phyloP scores from a whole-genome alignment of 1,140 invertebrate species.

The Meteorus sp. region DNA sequence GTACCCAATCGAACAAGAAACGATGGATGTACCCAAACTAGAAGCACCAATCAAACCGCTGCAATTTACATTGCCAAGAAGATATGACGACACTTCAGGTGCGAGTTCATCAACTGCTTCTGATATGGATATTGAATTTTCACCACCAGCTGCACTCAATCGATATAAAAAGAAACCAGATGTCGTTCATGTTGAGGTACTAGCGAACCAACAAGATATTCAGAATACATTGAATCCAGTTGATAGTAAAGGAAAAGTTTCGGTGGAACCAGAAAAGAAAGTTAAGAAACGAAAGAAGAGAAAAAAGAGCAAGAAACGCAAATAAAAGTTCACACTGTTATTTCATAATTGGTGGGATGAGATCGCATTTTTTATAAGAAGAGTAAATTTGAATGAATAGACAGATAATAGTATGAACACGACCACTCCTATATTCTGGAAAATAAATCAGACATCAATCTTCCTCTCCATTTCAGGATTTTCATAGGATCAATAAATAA shows the following conservation, averaged over 20 bases:
- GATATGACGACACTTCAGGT: constrained; percentile 39
- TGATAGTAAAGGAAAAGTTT: too few relatives aligned
- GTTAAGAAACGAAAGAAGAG: constrained; percentile 27
- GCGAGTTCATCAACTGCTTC: constrained; percentile 49
- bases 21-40: constrained; percentile 29
- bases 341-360: too few relatives aligned
- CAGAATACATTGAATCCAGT: constrained; percentile 39
- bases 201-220: constrained; percentile 54
- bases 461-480: too few relatives aligned
- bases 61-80: constrained; percentile 51
- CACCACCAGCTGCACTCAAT: constrained; percentile 47
- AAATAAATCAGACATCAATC: too few relatives aligned
- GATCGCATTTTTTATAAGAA: too few relatives aligned
- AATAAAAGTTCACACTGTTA: too few relatives aligned
- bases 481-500: too few relatives aligned
- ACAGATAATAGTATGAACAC: too few relatives aligned
- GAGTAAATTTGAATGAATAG: too few relatives aligned
- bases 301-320: constrained; percentile 20
- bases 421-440: too few relatives aligned
- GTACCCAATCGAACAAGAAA: constrained; percentile 47
- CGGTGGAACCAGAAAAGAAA: constrained; percentile 27
- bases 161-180: constrained; percentile 48
- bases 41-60: constrained; percentile 49
- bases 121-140: constrained; percentile 57
- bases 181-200: constrained; percentile 52